Percentiles rank a stretch among this genome's conserved stretches.
These are phyloP conservation scores for Merops nubicus DNA, from an alignment of 2,113 vertebrate species.

Conservation along the genomic window DNA sequence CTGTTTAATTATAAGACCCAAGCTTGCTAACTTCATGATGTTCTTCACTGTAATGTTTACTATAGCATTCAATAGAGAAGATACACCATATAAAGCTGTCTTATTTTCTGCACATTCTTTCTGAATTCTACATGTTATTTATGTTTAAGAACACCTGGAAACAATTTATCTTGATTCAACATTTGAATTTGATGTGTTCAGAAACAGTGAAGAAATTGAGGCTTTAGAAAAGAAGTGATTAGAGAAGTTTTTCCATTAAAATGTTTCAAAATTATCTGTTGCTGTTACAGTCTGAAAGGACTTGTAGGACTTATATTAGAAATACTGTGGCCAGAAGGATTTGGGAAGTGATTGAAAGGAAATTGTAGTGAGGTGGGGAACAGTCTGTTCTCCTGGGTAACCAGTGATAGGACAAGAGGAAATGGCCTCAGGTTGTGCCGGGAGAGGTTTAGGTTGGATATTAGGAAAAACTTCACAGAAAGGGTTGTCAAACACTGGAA, in stretches of 20 bases:
- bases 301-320: neutral
- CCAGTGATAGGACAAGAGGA: neutral
- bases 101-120: neutral
- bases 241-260: neutral
- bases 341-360: neutral
- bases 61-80: neutral
- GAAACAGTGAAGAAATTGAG: neutral
- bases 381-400: neutral
- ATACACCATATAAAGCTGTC: neutral
- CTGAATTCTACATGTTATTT: neutral
- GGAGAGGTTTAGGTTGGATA: neutral
- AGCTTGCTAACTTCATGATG: neutral
- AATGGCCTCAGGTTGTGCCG: neutral
- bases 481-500: neutral
- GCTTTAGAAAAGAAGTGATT: neutral
- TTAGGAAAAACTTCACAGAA: neutral
- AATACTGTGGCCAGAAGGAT: neutral
- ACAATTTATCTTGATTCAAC: neutral
- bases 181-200: neutral
- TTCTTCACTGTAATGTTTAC: neutral
- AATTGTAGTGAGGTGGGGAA: neutral
- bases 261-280: neutral
- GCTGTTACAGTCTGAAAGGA: neutral
- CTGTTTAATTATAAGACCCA: neutral
- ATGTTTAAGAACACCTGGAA: neutral